These are phyloP conservation scores for Phylloscopus collybita DNA, from an alignment of 2,797 vertebrate species.

Conservation along the genomic window DNA sequence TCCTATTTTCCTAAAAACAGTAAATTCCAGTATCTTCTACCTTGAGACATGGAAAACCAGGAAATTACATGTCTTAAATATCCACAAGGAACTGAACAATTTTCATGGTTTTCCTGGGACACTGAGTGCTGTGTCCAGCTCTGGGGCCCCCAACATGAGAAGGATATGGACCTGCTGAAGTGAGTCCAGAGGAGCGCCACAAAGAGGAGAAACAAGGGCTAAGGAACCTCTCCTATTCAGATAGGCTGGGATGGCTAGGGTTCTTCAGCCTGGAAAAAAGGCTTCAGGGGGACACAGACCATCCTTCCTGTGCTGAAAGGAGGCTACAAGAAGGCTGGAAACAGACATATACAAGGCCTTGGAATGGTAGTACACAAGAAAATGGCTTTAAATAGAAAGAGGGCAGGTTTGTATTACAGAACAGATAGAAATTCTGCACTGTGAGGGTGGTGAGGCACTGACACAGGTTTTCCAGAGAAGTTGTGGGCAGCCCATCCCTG, in stretches of 20 bases:
- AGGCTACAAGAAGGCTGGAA: neutral
- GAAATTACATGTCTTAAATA: neutral
- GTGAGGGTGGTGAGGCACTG: neutral
- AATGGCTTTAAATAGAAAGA: neutral
- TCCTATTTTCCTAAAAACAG: neutral
- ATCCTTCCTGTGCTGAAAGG: neutral
- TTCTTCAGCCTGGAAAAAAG: neutral
- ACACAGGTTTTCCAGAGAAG: neutral
- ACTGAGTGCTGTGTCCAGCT: neutral
- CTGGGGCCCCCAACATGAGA: neutral
- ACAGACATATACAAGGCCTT: neutral
- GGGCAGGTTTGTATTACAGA: neutral
- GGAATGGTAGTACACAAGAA: neutral
- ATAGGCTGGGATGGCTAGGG: neutral
- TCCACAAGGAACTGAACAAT: neutral
- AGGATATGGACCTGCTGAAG: neutral
- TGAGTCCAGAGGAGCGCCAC: neutral
- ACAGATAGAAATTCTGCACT: neutral
- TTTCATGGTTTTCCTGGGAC: neutral
- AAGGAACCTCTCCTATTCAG: neutral
- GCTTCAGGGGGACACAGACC: neutral
- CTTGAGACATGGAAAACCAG: neutral
- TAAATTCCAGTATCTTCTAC: neutral
- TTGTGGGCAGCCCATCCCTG: neutral
- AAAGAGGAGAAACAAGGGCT: neutral